A percentile compares a stretch with the other conserved stretches of the same genome.
Conservation (phyloP, 1,140 invertebrate species). For the Parapsyche elsis region DNA sequence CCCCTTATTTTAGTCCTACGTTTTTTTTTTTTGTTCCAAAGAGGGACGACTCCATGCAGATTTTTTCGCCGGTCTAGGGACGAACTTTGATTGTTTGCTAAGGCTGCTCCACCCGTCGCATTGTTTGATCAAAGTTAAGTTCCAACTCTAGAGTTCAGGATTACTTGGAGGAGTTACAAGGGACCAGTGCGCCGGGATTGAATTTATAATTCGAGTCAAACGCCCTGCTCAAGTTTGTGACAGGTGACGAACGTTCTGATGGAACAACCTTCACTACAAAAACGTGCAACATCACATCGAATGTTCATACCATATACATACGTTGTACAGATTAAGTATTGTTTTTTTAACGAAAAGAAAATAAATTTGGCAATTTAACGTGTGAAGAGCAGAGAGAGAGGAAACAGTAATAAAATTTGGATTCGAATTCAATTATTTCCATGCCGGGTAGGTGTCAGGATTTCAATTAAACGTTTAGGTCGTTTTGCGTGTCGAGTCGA, state of each 20-base stretch:
- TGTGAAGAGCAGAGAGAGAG: neutral
- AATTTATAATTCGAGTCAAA: conserved; percentile 21
- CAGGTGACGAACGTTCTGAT: conserved; percentile 10
- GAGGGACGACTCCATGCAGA: conserved; percentile 13
- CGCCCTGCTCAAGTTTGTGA: neutral
- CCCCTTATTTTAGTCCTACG: neutral
- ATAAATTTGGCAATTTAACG: conserved; percentile 4
- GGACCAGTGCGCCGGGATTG: neutral
- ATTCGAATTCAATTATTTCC: conserved; percentile 35
- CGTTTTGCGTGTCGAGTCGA: conserved; percentile 19
- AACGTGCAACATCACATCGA: neutral
- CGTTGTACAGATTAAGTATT: no score
- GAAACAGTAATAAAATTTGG: conserved; percentile 25
- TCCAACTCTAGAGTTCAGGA: conserved; percentile 14
- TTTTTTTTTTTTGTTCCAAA: neutral
- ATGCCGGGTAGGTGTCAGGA: conserved; percentile 11
- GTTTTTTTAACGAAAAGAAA: neutral
- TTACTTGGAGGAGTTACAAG: conserved; percentile 28
- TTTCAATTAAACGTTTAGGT: conserved; percentile 37
- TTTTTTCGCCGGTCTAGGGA: neutral
- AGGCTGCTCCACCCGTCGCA: neutral
- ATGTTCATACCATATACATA: no score
- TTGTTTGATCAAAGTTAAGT: conserved; percentile 29
- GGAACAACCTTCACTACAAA: neutral
- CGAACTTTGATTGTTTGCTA: conserved; percentile 27